These are phyloP conservation scores for Rhynchonycteris naso DNA, from an alignment of 2,797 vertebrate genomes.

Conservation along the genomic window DNA sequence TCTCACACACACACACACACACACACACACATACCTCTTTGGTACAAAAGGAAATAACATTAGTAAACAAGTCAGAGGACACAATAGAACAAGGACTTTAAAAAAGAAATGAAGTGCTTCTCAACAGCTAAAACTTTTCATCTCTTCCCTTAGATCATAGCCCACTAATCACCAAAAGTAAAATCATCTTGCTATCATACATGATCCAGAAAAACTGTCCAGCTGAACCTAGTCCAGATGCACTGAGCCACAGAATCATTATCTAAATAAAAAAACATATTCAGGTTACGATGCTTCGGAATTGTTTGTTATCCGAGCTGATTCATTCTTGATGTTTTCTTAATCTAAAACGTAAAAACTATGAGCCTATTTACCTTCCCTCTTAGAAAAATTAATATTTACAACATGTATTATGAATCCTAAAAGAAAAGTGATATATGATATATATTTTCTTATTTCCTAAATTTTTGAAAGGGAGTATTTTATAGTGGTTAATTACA, in stretches of 20 bases:
- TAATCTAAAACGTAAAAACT: constrained; percentile 8
- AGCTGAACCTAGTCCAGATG: background rate
- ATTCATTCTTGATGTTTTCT: background rate
- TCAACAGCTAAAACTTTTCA: background rate
- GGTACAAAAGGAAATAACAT: background rate
- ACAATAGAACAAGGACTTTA: background rate
- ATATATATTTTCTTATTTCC: background rate
- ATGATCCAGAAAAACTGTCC: background rate
- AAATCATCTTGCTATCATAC: background rate
- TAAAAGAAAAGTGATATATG: background rate
- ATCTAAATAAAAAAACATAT: background rate
- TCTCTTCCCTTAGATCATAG: background rate
- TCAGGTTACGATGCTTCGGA: background rate
- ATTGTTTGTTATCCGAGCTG: background rate
- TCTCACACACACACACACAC: background rate
- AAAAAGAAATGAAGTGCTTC: background rate
- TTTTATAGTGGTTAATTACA: background rate
- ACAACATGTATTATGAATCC: background rate
- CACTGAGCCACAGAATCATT: background rate
- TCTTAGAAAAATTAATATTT: constrained; percentile 28
- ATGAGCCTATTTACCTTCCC: background rate
- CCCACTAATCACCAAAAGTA: background rate
- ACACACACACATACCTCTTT: background rate
- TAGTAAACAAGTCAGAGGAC: background rate
- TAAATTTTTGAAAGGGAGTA: background rate